Evolutionary conservation across 2,797 vertebrate species (phyloP).

Genomic region (Peromyscus attwateri): DNA sequence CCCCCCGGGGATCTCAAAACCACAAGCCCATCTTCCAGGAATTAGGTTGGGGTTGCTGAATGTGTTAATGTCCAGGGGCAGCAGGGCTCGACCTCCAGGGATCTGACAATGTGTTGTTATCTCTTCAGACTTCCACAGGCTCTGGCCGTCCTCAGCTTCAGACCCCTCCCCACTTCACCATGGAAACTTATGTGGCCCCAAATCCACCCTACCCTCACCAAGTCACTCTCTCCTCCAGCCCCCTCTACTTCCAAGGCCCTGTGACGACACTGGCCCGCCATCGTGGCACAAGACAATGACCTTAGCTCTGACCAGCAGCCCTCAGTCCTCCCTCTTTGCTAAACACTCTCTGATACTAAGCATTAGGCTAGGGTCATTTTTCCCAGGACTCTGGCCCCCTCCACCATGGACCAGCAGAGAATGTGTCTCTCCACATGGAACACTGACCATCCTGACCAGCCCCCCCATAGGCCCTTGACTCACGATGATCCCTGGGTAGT

Average conservation of each 20-base stretch:
- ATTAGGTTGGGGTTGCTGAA: not conserved
- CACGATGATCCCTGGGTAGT: slow-evolving; percentile 96
- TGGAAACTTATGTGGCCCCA: not conserved
- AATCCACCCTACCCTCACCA: not conserved
- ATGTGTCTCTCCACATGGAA: not conserved
- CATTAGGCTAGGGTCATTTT: not conserved
- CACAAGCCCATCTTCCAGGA: not conserved
- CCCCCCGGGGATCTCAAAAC: too few species aligned
- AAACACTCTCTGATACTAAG: not conserved
- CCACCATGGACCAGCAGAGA: too few species aligned
- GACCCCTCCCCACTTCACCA: not conserved
- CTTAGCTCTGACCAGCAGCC: not conserved
- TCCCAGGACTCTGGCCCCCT: not conserved
- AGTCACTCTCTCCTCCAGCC: not conserved
- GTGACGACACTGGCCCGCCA: too few species aligned
- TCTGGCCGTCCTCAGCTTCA: not conserved
- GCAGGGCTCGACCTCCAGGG: not conserved
- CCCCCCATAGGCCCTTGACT: slow-evolving; percentile 83
- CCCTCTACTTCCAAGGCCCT: not conserved
- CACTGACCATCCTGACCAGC: not conserved
- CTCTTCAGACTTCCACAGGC: not conserved
- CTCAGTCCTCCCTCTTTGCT: not conserved
- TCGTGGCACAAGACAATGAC: not conserved
- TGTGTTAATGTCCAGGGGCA: not conserved
- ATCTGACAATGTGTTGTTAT: not conserved